Base-by-base conservation (phyloP, 2,888 invertebrate genomes). In the Subacronicta megacephala region DNA sequence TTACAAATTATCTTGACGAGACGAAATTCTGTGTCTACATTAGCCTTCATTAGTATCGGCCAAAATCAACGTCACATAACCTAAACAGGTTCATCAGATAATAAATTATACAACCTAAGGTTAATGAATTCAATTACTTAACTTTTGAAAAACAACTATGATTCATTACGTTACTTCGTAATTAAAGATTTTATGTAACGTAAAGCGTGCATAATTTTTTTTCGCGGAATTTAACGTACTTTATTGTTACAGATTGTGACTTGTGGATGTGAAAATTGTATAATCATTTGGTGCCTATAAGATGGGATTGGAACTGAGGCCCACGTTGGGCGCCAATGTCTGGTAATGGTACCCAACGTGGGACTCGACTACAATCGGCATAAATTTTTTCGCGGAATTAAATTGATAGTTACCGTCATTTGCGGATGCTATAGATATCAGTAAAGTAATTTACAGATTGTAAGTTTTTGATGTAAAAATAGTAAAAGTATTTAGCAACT, bases 21-120 rank as follows among this genome's bases (percentile, higher is more conserved):
- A 7, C 44, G n/a, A 16, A 7, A 40, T 40, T 15, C 7, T n/a
- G 16, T 13, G 37, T 38, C 37, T 49, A 20, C 33, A 20, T 59
- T 23, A 50, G 18, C 33, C 42, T 58, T 43, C 9, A 52, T 20
- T 17, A n/a, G n/a, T n/a, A 35, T 29, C 43, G 29, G 40, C 44
- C 52, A 59, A 60, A 60, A 44, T 60, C 52, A 60, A 18, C 15
- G 16, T 35, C 52, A 42, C 42, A 54, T 43, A 43, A 29, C 26
- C 15, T 29, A 40, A 61, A 54, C 54, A 38, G 10, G 62, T 44
- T 10, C 35, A 23, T 53, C 33, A 7, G 5, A 10, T 54, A 54
- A 44, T 62, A 17, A 40, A 33, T 54, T 17, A 31, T 38, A 2
- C 10, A 3, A 61, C 59, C 37, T 15, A 6, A 43, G 40, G 31